Percentiles rank a stretch among this genome's conserved stretches.
These are phyloP conservation scores for Microcebus lehilahytsara DNA, from an alignment of 2,113 vertebrate species.

Conservation along the genomic window DNA sequence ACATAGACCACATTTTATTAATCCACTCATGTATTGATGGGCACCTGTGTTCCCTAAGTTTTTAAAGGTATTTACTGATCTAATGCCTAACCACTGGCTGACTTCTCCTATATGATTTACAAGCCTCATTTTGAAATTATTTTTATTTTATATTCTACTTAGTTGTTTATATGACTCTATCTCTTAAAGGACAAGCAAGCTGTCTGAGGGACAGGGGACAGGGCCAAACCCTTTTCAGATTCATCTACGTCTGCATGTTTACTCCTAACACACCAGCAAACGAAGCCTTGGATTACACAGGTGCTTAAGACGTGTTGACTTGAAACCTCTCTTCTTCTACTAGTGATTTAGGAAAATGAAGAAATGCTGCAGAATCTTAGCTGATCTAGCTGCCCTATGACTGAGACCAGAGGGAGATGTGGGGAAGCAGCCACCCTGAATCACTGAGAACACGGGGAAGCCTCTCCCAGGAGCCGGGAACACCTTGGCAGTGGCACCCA, in stretches of 20 bases:
- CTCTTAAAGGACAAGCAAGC: not conserved
- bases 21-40: too few relatives aligned
- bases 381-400: not conserved
- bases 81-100: not conserved
- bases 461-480: not conserved
- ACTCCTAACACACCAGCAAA: not conserved
- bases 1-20: too few relatives aligned
- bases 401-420: not conserved
- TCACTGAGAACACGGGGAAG: not conserved
- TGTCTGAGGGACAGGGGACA: not conserved
- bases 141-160: not conserved
- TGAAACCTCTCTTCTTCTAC: not conserved
- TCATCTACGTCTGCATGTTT: not conserved
- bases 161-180: not conserved
- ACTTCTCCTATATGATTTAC: not conserved
- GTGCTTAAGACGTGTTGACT: not conserved
- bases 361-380: not conserved
- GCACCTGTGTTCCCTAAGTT: not conserved
- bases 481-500: too few relatives aligned
- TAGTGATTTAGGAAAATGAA: not conserved
- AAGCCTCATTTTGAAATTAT: not conserved
- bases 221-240: not conserved
- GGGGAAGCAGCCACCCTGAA: not conserved
- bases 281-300: not conserved
- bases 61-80: not conserved